Conservation (phyloP, 2,797 vertebrate genomes). For the Heteromormyrus szaboi region DNA sequence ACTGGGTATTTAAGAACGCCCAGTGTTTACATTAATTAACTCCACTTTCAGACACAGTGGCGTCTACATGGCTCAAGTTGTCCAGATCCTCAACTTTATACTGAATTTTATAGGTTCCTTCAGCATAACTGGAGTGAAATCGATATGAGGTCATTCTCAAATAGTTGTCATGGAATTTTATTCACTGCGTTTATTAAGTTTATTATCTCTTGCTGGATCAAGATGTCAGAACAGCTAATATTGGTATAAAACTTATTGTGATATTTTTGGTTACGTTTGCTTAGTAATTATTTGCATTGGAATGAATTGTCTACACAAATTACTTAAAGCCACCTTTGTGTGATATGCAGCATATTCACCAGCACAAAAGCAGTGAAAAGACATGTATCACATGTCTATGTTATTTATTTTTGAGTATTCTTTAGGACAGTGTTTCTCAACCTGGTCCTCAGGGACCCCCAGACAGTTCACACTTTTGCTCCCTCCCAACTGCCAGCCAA, state of each 20-base stretch:
- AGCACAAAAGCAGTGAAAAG: background rate
- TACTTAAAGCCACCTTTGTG: background rate
- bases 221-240: background rate
- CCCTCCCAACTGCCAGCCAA: background rate
- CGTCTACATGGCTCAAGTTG: background rate
- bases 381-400: background rate
- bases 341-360: background rate
- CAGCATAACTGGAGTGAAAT: background rate
- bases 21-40: background rate
- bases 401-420: background rate
- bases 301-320: background rate
- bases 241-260: background rate
- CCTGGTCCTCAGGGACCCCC: background rate
- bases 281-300: background rate
- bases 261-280: background rate
- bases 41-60: background rate
- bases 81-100: background rate
- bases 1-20: background rate
- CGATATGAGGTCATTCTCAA: background rate
- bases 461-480: background rate
- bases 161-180: background rate
- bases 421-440: background rate
- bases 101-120: background rate
- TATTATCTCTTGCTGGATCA: background rate
- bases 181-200: background rate